Base-by-base conservation (phyloP, 2,888 invertebrate species). In the Dasypolia templi region DNA sequence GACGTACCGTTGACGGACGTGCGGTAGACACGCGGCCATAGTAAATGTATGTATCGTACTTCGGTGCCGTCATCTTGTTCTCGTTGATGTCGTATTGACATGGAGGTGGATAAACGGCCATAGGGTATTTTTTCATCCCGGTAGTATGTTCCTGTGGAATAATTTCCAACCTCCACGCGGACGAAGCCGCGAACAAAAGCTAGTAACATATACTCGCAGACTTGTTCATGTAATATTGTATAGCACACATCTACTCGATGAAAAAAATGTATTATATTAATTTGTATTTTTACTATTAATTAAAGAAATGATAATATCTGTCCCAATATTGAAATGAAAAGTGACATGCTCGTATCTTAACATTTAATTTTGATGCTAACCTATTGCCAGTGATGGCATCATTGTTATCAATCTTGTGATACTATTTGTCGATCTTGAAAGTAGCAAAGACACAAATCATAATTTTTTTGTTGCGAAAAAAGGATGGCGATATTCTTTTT, bases 241-340 rank as follows among this genome's bases (percentile, higher is more conserved):
- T 44, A 75, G 22, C 32, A 63, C 56, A 59, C n/a, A 32, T 42
- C 17, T 49, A 42, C n/a, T 58, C 22, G 14, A 51, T 58, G 51
- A 39, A 19, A 26, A 9, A 74, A 77, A 63, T 51, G n/a, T 77
- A 26, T 62, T n/a, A 77, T 62, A 53, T 35, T 39, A 39, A 74
- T 46, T 72, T 72, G 9, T 73, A 62, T 72, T 61, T 39, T 17
- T 29, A 64, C 26, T 29, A 58, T 46, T 26, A 3, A 58, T 46
- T 26, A 3, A 39, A 39, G 63, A 46, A 32, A 26, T 7, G 0
- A n/a, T 29, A 46, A 11, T 17, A 49, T 56, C 2, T 35, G n/a
- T 59, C 7, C 32, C 17, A 35, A 61, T 55, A 58, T 76, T 39
- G 0, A 32, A 74, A 29, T 74, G 11, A 0, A 35, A 42, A 35